Evolutionary conservation across 1,140 invertebrate genomes (phyloP).

Genomic region (Leguminivora glycinivorella): DNA sequence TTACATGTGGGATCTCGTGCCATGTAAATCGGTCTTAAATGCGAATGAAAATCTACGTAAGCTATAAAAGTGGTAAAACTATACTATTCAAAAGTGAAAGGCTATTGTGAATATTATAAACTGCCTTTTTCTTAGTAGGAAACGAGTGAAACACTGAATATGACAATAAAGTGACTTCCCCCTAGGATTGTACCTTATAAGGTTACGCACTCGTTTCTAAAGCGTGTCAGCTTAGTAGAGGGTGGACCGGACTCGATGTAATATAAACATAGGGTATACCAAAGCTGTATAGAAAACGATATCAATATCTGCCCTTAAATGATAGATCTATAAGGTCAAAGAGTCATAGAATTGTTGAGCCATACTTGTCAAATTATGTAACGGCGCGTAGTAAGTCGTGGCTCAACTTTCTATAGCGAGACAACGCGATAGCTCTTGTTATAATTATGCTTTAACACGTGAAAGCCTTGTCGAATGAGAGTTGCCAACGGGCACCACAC

Average conservation of each 20-base stretch:
- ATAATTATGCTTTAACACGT: conserved; percentile 15
- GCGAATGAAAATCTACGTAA: neutral
- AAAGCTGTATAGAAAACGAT: conserved; percentile 21
- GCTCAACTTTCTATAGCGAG: neutral
- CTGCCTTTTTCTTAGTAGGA: neutral
- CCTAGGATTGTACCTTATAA: neutral
- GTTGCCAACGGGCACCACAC: neutral
- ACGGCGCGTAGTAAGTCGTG: neutral
- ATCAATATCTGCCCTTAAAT: neutral
- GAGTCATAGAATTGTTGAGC: neutral
- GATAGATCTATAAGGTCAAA: neutral
- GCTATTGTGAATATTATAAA: conserved; percentile 32
- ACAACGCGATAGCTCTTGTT: neutral
- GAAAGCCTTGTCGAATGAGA: conserved; percentile 5
- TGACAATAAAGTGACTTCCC: conserved; percentile 20
- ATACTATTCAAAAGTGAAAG: neutral
- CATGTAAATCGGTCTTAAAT: too few relatives aligned
- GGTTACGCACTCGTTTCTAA: neutral
- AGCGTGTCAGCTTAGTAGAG: neutral
- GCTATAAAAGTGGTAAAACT: neutral
- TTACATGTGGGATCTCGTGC: too few relatives aligned
- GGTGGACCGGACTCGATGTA: neutral
- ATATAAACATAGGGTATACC: conserved; percentile 23
- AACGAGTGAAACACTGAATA: conserved; percentile 4
- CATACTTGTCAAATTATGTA: neutral